These are phyloP conservation scores for Micoletzkya japonica DNA, from an alignment of 2,888 invertebrate species.

Conservation along the genomic window DNA sequence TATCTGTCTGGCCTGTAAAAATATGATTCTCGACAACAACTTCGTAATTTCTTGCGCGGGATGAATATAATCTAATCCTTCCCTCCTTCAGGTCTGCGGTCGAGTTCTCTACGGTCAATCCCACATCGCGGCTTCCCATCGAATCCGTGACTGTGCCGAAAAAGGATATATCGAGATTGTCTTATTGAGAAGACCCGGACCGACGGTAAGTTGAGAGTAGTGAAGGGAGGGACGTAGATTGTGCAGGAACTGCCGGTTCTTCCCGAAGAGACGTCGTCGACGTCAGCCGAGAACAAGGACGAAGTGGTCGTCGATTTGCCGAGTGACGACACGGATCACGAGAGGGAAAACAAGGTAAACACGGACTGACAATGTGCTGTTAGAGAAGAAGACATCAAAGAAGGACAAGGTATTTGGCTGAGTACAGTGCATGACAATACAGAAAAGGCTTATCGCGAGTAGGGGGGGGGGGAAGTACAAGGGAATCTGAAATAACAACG, in stretches of 20 bases:
- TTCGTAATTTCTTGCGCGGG: not conserved
- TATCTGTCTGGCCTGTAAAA: not conserved
- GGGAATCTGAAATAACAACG: too few species aligned
- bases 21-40: not conserved
- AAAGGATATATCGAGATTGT: conserved; percentile 48
- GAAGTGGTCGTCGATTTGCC: too few species aligned
- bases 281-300: conserved; percentile 5
- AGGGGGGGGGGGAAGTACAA: too few species aligned
- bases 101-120: conserved; percentile 88
- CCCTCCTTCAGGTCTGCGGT: conserved; percentile 80
- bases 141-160: conserved; percentile 75
- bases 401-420: not conserved
- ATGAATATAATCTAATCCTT: conserved; percentile 4
- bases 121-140: conserved; percentile 91
- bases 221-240: too few species aligned
- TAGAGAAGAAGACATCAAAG: conserved; percentile 5
- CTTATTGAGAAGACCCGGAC: conserved; percentile 37
- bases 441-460: too few species aligned
- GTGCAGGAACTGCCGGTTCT: conserved; percentile 17
- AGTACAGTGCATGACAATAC: too few species aligned
- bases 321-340: too few species aligned
- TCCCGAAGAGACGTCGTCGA: not conserved
- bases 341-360: too few species aligned
- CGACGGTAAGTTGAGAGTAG: conserved; percentile 34
- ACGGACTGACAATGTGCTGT: not conserved